Evolutionary conservation across 2,888 invertebrate genomes (phyloP).

Genomic region (Polydrusus pterygomalis): DNA sequence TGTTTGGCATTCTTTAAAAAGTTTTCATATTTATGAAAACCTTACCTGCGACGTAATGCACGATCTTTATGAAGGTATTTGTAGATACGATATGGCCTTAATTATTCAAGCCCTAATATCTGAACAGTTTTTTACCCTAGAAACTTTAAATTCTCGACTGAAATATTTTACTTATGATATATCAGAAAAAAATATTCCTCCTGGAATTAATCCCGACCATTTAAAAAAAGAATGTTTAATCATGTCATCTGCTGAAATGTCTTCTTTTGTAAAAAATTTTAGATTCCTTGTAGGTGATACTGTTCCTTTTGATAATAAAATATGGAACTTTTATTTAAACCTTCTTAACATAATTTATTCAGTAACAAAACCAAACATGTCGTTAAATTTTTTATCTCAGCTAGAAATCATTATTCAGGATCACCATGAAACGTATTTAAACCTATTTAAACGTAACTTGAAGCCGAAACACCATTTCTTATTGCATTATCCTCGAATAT

Average conservation of each 20-base stretch:
- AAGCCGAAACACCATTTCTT: neutral
- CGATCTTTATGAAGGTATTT: slow-evolving; percentile 62
- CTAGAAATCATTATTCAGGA: too few relatives aligned
- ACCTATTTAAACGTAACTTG: neutral
- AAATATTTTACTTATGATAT: slow-evolving; percentile 56
- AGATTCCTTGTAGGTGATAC: neutral
- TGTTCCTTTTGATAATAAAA: too few relatives aligned
- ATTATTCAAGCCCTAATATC: slow-evolving; percentile 59
- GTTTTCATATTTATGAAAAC: slow-evolving; percentile 63
- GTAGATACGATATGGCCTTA: slow-evolving; percentile 61
- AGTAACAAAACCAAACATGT: too few relatives aligned
- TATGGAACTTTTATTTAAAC: too few relatives aligned
- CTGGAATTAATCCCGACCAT: neutral
- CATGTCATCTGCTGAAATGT: neutral
- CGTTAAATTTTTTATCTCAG: too few relatives aligned
- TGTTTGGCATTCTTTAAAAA: slow-evolving; percentile 59
- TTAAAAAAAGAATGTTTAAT: slow-evolving; percentile 1
- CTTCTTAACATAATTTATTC: too few relatives aligned
- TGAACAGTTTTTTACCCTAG: slow-evolving; percentile 36
- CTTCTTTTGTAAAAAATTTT: neutral
- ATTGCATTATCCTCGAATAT: neutral
- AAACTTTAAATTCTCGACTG: slow-evolving; percentile 57
- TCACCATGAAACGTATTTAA: too few relatives aligned
- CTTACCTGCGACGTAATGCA: slow-evolving; percentile 65
- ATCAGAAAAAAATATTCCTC: slow-evolving; percentile 50